phyloP scores from a whole-genome alignment of 2,113 vertebrate genomes.

The Tenebrosternarchus preto region DNA sequence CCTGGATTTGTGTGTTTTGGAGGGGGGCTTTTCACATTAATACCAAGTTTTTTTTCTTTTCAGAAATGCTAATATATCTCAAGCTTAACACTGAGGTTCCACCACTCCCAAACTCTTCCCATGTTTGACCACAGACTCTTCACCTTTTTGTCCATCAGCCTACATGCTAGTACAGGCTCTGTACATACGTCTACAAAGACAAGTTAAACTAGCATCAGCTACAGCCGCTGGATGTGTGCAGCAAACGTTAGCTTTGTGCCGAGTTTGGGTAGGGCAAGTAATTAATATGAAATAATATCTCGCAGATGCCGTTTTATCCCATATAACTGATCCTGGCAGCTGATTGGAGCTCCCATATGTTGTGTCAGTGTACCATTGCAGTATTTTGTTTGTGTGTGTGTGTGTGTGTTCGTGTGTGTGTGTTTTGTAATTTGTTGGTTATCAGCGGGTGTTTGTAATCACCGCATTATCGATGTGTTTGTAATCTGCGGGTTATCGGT shows the following conservation, averaged over 20 bases:
- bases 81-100: too few species aligned
- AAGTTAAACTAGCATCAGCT: neutral
- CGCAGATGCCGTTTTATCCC: neutral
- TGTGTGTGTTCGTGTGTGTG: too few species aligned
- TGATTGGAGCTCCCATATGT: conserved; percentile 23
- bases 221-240: neutral
- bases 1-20: too few species aligned
- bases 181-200: too few species aligned
- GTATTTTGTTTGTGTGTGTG: neutral
- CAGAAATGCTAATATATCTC: neutral
- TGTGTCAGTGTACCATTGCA: neutral
- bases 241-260: neutral
- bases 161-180: neutral
- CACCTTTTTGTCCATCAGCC: neutral
- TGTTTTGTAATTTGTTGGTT: conserved; percentile 41
- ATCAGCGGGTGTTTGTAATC: conserved; percentile 25
- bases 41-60: too few species aligned
- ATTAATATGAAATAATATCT: conserved; percentile 8
- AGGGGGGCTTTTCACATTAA: too few species aligned
- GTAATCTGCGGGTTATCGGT: conserved; percentile 47
- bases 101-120: too few species aligned
- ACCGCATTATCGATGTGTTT: conserved; percentile 5
- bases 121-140: too few species aligned
- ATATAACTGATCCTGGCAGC: conserved; percentile 20
- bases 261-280: neutral